Conservation (phyloP, 2,888 invertebrate genomes). For the Rotaria macrura region DNA sequence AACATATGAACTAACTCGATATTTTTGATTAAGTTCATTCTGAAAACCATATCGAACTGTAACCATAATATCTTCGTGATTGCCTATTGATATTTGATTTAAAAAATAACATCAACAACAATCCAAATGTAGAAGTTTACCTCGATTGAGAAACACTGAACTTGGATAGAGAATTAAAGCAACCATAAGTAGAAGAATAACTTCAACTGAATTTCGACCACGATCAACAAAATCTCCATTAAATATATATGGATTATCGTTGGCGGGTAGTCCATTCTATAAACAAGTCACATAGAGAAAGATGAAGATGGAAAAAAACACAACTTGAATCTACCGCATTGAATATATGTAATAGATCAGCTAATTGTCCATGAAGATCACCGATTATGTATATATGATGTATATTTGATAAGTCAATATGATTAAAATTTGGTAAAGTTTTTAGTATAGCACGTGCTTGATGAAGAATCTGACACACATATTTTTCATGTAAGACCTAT, state of each 20-base stretch:
- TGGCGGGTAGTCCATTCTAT: conserved; percentile 78
- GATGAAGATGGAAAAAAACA: not conserved
- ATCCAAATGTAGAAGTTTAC: too few species aligned
- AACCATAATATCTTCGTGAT: conserved; percentile 21
- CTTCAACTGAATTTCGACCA: conserved; percentile 76
- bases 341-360: conserved; percentile 79
- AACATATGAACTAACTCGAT: not conserved
- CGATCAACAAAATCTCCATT: conserved; percentile 90
- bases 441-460: conserved; percentile 67
- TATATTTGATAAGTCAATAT: conserved; percentile 73
- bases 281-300: conserved; percentile 38
- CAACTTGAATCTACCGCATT: not conserved
- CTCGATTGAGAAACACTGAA: conserved; percentile 74
- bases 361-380: conserved; percentile 81
- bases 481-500: conserved; percentile 69
- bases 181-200: conserved; percentile 66
- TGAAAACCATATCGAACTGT: conserved; percentile 21
- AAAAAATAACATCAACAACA: too few species aligned
- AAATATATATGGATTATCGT: conserved; percentile 79
- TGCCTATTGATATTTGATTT: not conserved
- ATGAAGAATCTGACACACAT: conserved; percentile 70
- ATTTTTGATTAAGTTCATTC: conserved; percentile 8
- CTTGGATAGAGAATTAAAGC: conserved; percentile 72
- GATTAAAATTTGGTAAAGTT: conserved; percentile 69
- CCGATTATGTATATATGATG: conserved; percentile 82